A percentile compares a stretch with the other conserved stretches of the same genome.
phyloP scores from a whole-genome alignment of 2,797 vertebrate genomes.

The Enoplosus armatus region DNA sequence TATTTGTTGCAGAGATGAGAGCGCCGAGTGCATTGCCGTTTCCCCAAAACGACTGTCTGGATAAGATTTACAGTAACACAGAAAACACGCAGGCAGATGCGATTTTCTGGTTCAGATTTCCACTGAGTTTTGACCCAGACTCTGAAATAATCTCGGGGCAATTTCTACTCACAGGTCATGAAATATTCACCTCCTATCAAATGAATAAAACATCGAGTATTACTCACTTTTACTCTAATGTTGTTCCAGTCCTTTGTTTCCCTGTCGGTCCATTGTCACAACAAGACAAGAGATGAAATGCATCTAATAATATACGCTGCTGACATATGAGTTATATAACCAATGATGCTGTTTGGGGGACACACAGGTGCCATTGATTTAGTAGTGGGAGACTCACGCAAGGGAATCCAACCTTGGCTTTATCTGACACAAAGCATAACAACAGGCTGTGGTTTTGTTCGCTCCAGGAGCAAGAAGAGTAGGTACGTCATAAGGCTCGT shows the following conservation, averaged over 20 bases:
- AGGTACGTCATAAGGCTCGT: not conserved
- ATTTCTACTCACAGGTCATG: constrained; percentile 59
- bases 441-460: not conserved
- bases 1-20: constrained; percentile 24
- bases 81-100: constrained; percentile 28
- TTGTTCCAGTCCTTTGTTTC: constrained; percentile 42
- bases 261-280: constrained; percentile 38
- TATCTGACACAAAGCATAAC: constrained; percentile 31
- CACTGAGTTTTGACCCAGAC: constrained; percentile 72
- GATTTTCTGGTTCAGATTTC: constrained; percentile 66
- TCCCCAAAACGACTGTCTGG: constrained; percentile 21
- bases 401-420: constrained; percentile 24
- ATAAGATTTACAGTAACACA: constrained; percentile 45
- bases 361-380: constrained; percentile 30
- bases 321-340: constrained; percentile 43
- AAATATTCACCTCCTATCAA: constrained; percentile 71
- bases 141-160: constrained; percentile 61
- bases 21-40: not conserved
- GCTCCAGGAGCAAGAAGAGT: not conserved
- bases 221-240: constrained; percentile 57
- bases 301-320: constrained; percentile 30
- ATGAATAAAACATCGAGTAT: constrained; percentile 72
- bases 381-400: constrained; percentile 1
- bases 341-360: constrained; percentile 17
- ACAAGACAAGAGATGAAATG: constrained; percentile 36